Percentiles rank a stretch among this genome's conserved stretches.
phyloP scores from a whole-genome alignment of 2,797 vertebrate species.

The Meriones psammophilus region DNA sequence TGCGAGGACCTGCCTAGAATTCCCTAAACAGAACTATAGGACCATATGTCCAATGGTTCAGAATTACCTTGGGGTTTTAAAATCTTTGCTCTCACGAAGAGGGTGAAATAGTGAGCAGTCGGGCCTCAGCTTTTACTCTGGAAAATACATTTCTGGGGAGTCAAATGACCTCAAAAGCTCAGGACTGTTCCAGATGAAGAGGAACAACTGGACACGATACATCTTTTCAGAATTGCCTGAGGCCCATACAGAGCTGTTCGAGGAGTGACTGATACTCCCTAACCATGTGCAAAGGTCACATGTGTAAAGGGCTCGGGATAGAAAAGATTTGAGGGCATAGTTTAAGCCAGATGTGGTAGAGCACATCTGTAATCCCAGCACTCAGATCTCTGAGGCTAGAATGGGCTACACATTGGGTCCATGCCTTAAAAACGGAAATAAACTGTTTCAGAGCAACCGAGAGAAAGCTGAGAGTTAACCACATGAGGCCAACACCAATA shows the following conservation, averaged over 20 bases:
- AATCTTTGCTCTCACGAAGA: neutral
- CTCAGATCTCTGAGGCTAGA: neutral
- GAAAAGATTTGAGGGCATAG: neutral
- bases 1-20: neutral
- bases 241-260: neutral
- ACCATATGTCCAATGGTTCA: neutral
- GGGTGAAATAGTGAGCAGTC: constrained; percentile 14
- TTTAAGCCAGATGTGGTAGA: neutral
- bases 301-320: neutral
- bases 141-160: neutral
- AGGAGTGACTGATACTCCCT: neutral
- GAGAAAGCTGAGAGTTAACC: constrained; percentile 23
- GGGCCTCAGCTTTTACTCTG: neutral
- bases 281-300: neutral
- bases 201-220: neutral
- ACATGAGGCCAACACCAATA: neutral
- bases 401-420: neutral
- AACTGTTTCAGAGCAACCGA: neutral
- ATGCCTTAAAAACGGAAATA: neutral
- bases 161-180: neutral
- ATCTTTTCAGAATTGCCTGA: neutral
- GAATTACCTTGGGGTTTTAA: neutral
- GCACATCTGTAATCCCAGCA: neutral
- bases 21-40: neutral
- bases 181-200: neutral